phyloP scores from a whole-genome alignment of 2,113 vertebrate species.

The Naja naja region DNA sequence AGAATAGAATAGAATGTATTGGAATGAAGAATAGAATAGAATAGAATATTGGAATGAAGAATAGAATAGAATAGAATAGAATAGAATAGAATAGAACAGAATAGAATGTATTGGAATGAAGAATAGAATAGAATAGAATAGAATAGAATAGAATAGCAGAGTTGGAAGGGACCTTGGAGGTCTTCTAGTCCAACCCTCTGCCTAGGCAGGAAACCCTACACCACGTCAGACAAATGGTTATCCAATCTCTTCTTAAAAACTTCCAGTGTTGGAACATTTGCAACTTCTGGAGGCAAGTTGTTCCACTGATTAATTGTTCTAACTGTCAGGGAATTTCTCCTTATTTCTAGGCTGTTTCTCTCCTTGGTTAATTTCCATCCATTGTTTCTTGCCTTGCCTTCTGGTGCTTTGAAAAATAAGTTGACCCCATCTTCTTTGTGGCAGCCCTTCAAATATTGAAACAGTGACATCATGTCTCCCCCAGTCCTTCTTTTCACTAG shows the following conservation, averaged over 20 bases:
- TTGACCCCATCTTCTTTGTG: not conserved
- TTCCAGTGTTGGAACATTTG: not conserved
- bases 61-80: no score
- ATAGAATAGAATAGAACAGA: no score
- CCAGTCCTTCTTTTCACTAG: not conserved
- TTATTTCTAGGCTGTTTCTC: not conserved
- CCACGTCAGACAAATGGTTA: not conserved
- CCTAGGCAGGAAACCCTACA: not conserved
- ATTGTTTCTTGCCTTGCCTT: not conserved
- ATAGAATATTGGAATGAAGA: no score
- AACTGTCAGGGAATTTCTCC: no score
- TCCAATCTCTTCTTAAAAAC: not conserved
- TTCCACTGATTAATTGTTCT: not conserved
- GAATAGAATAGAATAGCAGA: not conserved
- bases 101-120: no score
- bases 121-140: not conserved
- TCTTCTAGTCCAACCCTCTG: not conserved
- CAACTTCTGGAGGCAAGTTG: not conserved
- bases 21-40: no score
- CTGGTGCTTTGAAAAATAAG: not conserved
- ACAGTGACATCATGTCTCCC: not conserved
- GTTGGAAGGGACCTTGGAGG: not conserved
- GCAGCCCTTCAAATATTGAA: not conserved
- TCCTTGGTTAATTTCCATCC: not conserved
- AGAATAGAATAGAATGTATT: no score